A percentile compares a stretch with the other conserved stretches of the same genome.
Evolutionary conservation across 2,888 invertebrate species (phyloP).

Genomic region (Galerucella calmariensis): DNA sequence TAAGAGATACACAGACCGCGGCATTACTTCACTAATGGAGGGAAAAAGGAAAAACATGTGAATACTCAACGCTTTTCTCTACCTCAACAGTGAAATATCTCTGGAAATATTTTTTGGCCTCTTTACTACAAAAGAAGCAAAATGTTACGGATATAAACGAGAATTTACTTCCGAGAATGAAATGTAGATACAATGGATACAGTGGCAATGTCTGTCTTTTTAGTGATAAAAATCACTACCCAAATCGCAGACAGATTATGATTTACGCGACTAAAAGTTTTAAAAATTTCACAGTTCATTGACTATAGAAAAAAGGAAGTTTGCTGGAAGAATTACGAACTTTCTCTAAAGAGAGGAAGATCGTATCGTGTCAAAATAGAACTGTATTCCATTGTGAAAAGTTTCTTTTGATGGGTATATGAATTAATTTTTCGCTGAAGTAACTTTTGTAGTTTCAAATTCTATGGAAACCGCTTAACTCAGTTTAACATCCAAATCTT

Average conservation of each 20-base stretch:
- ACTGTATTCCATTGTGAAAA: no score
- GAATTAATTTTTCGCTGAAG: no score
- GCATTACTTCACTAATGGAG: slow-evolving; percentile 55
- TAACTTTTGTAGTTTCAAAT: no score
- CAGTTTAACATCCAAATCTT: no score
- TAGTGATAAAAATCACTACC: slow-evolving; percentile 23
- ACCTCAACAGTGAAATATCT: slow-evolving; percentile 40
- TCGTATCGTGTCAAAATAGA: no score
- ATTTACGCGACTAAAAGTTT: slow-evolving; percentile 12
- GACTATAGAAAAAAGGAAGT: not conserved
- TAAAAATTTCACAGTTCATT: not conserved
- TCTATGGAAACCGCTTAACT: no score
- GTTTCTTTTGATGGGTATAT: no score
- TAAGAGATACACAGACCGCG: slow-evolving; percentile 53
- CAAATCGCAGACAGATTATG: slow-evolving; percentile 25
- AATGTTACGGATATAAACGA: slow-evolving; percentile 34
- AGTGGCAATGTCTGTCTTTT: slow-evolving; percentile 24
- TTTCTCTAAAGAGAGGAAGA: no score
- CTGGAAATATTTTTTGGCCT: slow-evolving; percentile 32
- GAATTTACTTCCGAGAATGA: slow-evolving; percentile 32
- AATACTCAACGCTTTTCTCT: slow-evolving; percentile 46
- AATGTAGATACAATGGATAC: slow-evolving; percentile 30
- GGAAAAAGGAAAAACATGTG: slow-evolving; percentile 55
- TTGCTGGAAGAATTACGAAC: no score
- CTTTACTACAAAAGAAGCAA: slow-evolving; percentile 27